Evolutionary conservation across 2,113 vertebrate genomes (phyloP), one percentile per base, ranked within the genome.

Genomic region (Philantomba maxwellii): DNA sequence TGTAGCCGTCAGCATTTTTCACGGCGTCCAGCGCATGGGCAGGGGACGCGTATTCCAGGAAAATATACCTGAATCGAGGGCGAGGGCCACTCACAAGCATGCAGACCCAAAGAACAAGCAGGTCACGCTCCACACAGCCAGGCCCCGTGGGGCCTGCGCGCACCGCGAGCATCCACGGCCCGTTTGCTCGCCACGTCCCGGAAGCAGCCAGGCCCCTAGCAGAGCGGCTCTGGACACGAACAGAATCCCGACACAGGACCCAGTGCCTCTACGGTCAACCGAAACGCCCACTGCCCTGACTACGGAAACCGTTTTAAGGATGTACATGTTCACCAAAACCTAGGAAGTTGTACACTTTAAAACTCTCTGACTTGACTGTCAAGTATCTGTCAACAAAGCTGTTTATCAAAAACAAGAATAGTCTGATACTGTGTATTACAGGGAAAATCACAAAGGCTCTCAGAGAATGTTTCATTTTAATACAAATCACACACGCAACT

Each of bases 1-100:
- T 99, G 98, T 99, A 99, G n/a, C 99, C 99, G 77, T 99, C 99
- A 10, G 99, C 99, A 0, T 99, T 99, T 97, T 99, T 99, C 77
- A 99, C 99, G 0, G 99, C 99, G 91, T 99, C 99, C 14, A 99
- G 97, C 0, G 99, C 99, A 0, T 99, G 99, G 60, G 98, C 99
- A 0, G 99, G 99, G 73, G 99, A 99, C 0, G 98, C 98, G n/a
- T 99, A 99, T 96, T 99, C 99, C 98, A 99, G 98, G 93, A 99
- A 99, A 89, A 99, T 99, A 92, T 99, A 99, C 87, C 99, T 99
- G 47, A 11, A 26, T n/a, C 0, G 1, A 58, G 13, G 53, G 45
- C 10, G 3, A 8, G 3, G 43, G n/a, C 8, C 1, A 2, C 28
- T 21, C 3, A 2, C 26, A 26, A 3, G 21, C 5, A 3, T 15